Percentiles rank a stretch among this genome's conserved stretches.
These are phyloP conservation scores for Noturus placidus DNA, from an alignment of 2,113 vertebrate species.

Conservation along the genomic window DNA sequence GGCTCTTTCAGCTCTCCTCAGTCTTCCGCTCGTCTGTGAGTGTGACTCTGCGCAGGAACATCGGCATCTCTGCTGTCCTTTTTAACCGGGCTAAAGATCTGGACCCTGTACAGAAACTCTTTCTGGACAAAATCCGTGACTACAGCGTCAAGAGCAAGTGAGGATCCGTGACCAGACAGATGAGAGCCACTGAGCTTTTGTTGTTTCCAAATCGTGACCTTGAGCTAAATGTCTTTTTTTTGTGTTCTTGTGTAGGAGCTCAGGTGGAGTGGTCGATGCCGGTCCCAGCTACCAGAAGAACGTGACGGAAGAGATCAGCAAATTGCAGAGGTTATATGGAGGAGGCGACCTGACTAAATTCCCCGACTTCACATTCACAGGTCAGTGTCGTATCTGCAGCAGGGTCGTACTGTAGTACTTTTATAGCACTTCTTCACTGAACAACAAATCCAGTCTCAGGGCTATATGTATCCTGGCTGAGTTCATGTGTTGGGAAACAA, in stretches of 20 bases:
- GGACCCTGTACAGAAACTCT: constrained; percentile 93
- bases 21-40: constrained; percentile 71
- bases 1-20: constrained; percentile 78
- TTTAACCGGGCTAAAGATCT: constrained; percentile 84
- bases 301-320: constrained; percentile 77
- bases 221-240: background rate
- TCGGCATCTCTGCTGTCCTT: constrained; percentile 84
- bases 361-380: constrained; percentile 87
- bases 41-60: constrained; percentile 80
- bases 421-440: too few relatives aligned
- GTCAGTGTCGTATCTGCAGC: constrained; percentile 62
- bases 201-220: background rate
- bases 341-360: constrained; percentile 86
- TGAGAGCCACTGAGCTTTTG: background rate
- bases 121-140: constrained; percentile 93
- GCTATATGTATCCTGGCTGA: background rate
- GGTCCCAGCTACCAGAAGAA: constrained; percentile 85
- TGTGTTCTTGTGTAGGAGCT: constrained; percentile 65
- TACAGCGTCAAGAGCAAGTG: constrained; percentile 90
- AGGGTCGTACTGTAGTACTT: background rate
- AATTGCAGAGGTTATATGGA: constrained; percentile 85
- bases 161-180: constrained; percentile 58
- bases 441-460: background rate
- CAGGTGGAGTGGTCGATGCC: constrained; percentile 82
- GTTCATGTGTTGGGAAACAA: background rate